Conservation (phyloP, 2,888 invertebrate species). For the Drosophila neoperkinsi region DNA sequence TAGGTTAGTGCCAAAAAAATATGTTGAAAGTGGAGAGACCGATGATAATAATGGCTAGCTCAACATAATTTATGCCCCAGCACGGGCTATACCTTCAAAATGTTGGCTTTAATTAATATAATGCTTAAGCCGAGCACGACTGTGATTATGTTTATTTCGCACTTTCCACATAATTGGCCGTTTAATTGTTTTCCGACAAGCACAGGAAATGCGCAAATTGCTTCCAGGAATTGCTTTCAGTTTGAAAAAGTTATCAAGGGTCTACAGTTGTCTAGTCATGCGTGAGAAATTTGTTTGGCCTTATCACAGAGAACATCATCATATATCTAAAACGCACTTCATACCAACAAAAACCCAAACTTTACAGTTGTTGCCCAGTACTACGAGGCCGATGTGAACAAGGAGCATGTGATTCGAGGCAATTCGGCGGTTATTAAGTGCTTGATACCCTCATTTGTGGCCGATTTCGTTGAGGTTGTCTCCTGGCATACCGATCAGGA, state of each 20-base stretch:
- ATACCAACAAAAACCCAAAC: constrained; percentile 11
- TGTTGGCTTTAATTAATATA: constrained; percentile 39
- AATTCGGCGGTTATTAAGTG: constrained; percentile 95
- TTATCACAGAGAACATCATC: constrained; percentile 13
- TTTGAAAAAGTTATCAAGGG: constrained; percentile 35
- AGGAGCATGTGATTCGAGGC: constrained; percentile 95
- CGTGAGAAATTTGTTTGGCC: constrained; percentile 53
- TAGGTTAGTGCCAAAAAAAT: constrained; percentile 50
- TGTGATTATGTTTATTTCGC: constrained; percentile 43
- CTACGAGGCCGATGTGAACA: constrained; percentile 96
- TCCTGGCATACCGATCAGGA: constrained; percentile 92
- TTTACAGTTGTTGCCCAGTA: constrained; percentile 93
- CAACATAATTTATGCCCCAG: constrained; percentile 52
- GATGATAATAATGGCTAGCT: constrained; percentile 43
- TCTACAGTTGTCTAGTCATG: constrained; percentile 37
- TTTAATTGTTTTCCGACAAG: constrained; percentile 64
- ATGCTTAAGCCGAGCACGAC: constrained; percentile 14
- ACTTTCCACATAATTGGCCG: constrained; percentile 60
- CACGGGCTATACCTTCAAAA: constrained; percentile 51
- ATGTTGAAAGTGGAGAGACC: constrained; percentile 49
- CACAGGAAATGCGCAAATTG: constrained; percentile 41
- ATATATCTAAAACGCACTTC: constrained; percentile 19
- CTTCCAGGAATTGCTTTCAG: constrained; percentile 56
- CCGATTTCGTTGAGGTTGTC: constrained; percentile 94
- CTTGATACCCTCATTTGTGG: constrained; percentile 96